Base-by-base conservation (phyloP, 2,888 invertebrate species). In the Hypercompe scribonia region DNA sequence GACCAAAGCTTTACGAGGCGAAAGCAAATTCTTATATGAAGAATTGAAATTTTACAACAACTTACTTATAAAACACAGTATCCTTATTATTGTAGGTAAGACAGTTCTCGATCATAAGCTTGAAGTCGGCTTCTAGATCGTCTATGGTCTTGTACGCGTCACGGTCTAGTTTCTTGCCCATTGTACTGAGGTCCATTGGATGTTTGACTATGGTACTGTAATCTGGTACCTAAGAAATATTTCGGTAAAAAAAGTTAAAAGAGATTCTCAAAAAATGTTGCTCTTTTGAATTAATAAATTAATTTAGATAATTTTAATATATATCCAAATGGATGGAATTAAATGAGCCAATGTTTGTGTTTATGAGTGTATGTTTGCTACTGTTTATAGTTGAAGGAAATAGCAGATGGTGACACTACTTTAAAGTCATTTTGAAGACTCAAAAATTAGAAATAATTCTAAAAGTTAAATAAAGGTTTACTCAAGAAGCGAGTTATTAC, bases 81-180 rank as follows among this genome's bases (percentile, higher is more conserved):
- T 99, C 99, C 89, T 98, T 98, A 81, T 98, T 97, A 91, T 99
- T 99, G 91, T 99, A 99, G 0, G 98, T 98, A 86, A 99, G 96
- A 89, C 99, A 99, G 93, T 99, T 99, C 81, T 97, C 97, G 74
- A 99, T 98, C 98, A 99, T 99, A n/a, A 99, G 96, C 86, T 97
- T 97, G 90, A 99, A 99, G 94, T 99, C 99, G 0, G 96, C 96
- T 88, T 99, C 98, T 87, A 99, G 97, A 50, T 98, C 97, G 77
- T 97, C 97, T 63, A 99, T 95, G 70, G 96, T 96, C 13, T 94
- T 93, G 90, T 99, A 98, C 3, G 85, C 86, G 67, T 94, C 94
- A 34, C 93, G 97, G 75, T 98, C 97, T 33, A 98, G 93, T 92
- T 98, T 98, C 78, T 95, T 96, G 78, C 97, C 96, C 98, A 99